Percentiles rank a stretch among this genome's conserved stretches.
These are phyloP conservation scores for Macroteleia sp. DNA, from an alignment of 2,888 invertebrate species.

Conservation along the genomic window DNA sequence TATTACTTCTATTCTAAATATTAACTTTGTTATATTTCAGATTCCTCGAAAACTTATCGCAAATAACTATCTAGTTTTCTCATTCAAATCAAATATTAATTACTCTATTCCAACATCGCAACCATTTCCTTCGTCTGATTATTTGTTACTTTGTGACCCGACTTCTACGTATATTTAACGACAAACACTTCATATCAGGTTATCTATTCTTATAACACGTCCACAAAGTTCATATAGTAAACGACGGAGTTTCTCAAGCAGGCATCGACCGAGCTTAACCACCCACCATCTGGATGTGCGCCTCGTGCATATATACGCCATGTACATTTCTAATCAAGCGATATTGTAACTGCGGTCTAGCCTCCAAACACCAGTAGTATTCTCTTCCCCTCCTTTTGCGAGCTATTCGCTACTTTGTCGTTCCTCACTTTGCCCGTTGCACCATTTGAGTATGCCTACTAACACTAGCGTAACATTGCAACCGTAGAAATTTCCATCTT, in stretches of 20 bases:
- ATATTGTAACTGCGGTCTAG: constrained; percentile 85
- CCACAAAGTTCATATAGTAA: constrained; percentile 82
- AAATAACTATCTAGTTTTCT: constrained; percentile 40
- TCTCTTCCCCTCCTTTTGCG: constrained; percentile 70
- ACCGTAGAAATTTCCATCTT: constrained; percentile 68
- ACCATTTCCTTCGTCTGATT: constrained; percentile 48
- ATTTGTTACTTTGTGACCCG: constrained; percentile 57
- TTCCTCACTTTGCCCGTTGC: constrained; percentile 62
- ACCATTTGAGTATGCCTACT: constrained; percentile 75
- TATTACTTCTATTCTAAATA: constrained; percentile 17
- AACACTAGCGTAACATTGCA: constrained; percentile 76
- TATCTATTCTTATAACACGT: constrained; percentile 82
- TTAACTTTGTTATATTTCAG: constrained; percentile 19
- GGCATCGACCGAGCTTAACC: constrained; percentile 78
- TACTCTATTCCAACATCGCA: constrained; percentile 37
- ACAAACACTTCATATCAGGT: constrained; percentile 59
- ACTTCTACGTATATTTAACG: constrained; percentile 50
- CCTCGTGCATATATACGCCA: constrained; percentile 80
- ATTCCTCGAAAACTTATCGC: constrained; percentile 32
- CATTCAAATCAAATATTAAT: constrained; percentile 59
- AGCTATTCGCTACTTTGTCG: constrained; percentile 66
- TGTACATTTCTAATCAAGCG: constrained; percentile 85
- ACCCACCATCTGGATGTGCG: constrained; percentile 81
- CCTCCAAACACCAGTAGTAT: constrained; percentile 83
- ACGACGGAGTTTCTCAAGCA: constrained; percentile 83